Base-by-base conservation (phyloP, 2,797 vertebrate species). In the Odontamblyopus rebecca region DNA sequence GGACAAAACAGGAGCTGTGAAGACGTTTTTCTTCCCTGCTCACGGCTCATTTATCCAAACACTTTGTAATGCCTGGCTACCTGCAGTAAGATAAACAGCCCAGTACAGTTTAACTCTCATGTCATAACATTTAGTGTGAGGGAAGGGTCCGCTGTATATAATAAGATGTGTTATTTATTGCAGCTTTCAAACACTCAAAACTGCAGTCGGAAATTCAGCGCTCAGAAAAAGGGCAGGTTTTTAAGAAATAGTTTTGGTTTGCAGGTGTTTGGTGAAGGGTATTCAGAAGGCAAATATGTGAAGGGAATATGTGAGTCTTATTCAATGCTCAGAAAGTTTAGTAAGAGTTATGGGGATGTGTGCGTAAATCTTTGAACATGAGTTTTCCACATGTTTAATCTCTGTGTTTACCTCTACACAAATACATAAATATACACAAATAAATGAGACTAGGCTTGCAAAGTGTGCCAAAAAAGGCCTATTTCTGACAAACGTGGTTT, bases 1-100 rank as follows among this genome's bases (percentile, higher is more conserved):
- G 79, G 81, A 82, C 75, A 70, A 76, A 83, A 85, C 81, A 65
- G 60, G 72, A 80, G 62, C 60, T 27, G 59, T 51, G 78, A 79
- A 71, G 65, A 15, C 32, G 6, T 9, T 27, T 75, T 74, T 77
- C 18, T 32, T 41, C 73, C 69, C 61, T 74, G 56, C 74, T 76
- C 72, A 78, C 66, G 72, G 70, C 76, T 88, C 82, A 76, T 89
- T 86, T 80, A 79, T 86, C 81, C 70, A 44, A 66, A 41, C 64
- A 50, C 73, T 83, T 60, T 67, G 72, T 66, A 74, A 76, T 19
- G 62, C 63, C 73, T 44, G 69, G 66, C 56, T 69, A 69, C 74
- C 60, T 3, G 81, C 75, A 65, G 65, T 56, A 72, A 19, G 4
- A 73, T 48, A 82, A 57, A 69, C 41, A 61, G 75, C 69, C 8